Conservation (phyloP, 2,797 vertebrate genomes). For the Merluccius polli region DNA sequence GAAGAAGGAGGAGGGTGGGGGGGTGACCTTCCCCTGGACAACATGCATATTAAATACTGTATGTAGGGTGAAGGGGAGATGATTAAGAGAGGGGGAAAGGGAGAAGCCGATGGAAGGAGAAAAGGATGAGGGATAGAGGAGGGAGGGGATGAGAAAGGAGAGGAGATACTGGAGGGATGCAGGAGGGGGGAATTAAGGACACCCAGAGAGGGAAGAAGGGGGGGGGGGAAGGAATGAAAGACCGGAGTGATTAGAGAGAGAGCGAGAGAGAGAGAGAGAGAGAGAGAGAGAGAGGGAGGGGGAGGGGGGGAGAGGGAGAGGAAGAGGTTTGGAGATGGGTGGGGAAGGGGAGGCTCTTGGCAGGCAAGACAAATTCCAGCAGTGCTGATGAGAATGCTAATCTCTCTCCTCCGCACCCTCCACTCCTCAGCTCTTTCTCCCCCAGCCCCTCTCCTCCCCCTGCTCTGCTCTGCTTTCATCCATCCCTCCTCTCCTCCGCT, state of each 20-base stretch:
- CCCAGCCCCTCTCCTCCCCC: slow-evolving; percentile 25
- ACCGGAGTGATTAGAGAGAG: slow-evolving; percentile 37
- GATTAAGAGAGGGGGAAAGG: background rate
- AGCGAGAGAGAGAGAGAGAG: slow-evolving; percentile 32
- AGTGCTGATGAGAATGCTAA: slow-evolving; percentile 74
- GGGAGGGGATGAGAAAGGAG: slow-evolving; percentile 34
- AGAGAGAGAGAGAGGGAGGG: slow-evolving; percentile 39
- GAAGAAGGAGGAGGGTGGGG: slow-evolving; percentile 28
- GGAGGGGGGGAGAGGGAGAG: slow-evolving; percentile 43
- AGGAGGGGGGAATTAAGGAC: slow-evolving; percentile 10
- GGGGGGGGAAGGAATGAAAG: slow-evolving; percentile 16
- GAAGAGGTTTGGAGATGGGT: slow-evolving; percentile 12
- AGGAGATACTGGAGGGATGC: slow-evolving; percentile 24
- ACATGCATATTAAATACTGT: slow-evolving; percentile 49
- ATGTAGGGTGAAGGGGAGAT: slow-evolving; percentile 1
- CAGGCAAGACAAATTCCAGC: slow-evolving; percentile 68
- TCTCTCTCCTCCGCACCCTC: slow-evolving; percentile 40
- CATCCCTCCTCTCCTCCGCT: slow-evolving; percentile 37
- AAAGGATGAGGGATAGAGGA: slow-evolving; percentile 21
- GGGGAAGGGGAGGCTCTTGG: slow-evolving; percentile 50
- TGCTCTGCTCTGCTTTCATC: slow-evolving; percentile 36
- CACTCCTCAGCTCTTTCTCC: slow-evolving; percentile 35
- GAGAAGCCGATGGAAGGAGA: background rate
- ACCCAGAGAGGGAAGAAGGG: slow-evolving; percentile 8
- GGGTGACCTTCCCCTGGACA: slow-evolving; percentile 40